phyloP scores from a whole-genome alignment of 2,888 invertebrate species.

The Caenorhabditis macrosperma region DNA sequence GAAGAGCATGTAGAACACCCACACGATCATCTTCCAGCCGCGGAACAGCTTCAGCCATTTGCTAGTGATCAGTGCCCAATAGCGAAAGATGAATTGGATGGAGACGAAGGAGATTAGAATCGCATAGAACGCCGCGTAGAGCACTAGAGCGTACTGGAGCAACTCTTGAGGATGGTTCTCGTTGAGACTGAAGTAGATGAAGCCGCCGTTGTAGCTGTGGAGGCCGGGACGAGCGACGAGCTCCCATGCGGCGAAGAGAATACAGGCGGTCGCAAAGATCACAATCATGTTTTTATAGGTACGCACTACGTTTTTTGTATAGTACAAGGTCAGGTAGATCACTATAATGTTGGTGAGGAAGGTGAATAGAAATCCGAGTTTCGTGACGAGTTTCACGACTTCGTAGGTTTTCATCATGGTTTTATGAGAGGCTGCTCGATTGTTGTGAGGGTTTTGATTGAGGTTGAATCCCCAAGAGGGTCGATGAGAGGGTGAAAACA shows the following conservation, averaged over 20 bases:
- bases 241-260: conserved; percentile 20
- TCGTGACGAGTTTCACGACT: background rate
- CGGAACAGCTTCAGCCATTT: background rate
- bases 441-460: no score
- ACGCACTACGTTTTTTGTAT: background rate
- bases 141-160: conserved; percentile 1
- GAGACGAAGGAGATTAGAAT: conserved; percentile 10
- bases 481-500: no score
- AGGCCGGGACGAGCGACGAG: conserved; percentile 9
- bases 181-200: conserved; percentile 21
- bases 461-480: no score
- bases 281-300: background rate
- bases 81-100: conserved; percentile 27
- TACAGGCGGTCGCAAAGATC: background rate
- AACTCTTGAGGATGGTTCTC: conserved; percentile 8
- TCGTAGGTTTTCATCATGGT: background rate
- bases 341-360: background rate
- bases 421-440: no score
- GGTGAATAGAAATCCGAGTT: background rate
- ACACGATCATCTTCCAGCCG: conserved; percentile 12
- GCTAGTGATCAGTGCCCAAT: conserved; percentile 9
- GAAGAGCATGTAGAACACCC: background rate
- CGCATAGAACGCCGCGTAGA: conserved; percentile 17
- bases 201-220: conserved; percentile 25
- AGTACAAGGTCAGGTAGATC: background rate